These are phyloP conservation scores for Agriopis marginaria DNA, from an alignment of 2,888 invertebrate genomes.

Conservation along the genomic window DNA sequence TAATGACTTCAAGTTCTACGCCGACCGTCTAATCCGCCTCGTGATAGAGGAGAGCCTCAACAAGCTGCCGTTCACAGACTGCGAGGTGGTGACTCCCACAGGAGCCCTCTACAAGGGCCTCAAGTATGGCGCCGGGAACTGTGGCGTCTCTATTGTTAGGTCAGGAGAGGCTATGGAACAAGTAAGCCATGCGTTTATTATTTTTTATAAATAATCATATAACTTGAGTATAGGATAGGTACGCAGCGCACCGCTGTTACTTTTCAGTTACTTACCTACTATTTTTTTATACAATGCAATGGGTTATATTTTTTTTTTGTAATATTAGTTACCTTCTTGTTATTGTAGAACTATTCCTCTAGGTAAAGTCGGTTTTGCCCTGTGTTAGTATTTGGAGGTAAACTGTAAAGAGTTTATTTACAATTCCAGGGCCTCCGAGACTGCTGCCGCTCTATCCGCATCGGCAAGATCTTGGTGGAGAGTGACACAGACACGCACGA, in stretches of 20 bases:
- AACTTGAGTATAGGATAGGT: too few relatives aligned
- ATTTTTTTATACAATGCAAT: too few relatives aligned
- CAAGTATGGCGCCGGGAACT: constrained; percentile 98
- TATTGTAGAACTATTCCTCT: too few relatives aligned
- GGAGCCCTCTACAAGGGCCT: constrained; percentile 96
- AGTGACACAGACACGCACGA: constrained; percentile 98
- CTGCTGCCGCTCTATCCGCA: constrained; percentile 98
- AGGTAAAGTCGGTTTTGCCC: too few relatives aligned
- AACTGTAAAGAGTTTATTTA: background rate
- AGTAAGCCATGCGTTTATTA: constrained; percentile 62
- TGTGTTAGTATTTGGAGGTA: too few relatives aligned
- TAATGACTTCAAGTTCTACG: constrained; percentile 99
- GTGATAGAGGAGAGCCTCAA: constrained; percentile 99
- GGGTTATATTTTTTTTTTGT: too few relatives aligned
- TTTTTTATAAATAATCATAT: too few relatives aligned
- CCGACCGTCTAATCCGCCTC: constrained; percentile 97
- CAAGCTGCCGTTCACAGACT: constrained; percentile 97
- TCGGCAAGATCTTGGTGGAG: constrained; percentile 99
- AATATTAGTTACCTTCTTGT: too few relatives aligned
- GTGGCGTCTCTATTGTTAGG: constrained; percentile 98
- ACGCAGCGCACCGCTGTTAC: too few relatives aligned
- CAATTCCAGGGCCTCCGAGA: constrained; percentile 92
- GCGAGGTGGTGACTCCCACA: constrained; percentile 97
- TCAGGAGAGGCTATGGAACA: constrained; percentile 99
- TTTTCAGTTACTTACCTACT: too few relatives aligned